Evolutionary conservation across 1,140 invertebrate species (phyloP).

Genomic region (Drosophila sucinea): DNA sequence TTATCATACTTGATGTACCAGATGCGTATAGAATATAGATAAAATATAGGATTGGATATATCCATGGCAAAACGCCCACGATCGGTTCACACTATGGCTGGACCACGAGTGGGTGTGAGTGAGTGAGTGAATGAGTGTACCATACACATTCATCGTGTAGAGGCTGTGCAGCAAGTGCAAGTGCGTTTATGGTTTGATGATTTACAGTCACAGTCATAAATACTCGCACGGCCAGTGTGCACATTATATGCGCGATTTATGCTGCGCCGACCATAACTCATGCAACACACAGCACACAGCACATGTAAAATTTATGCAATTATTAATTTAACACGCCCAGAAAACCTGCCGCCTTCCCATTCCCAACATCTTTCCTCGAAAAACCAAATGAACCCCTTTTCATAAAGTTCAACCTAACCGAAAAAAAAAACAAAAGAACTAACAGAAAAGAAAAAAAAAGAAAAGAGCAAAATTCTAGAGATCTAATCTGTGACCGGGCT

Average conservation of each 20-base stretch:
- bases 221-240: conserved; percentile 82
- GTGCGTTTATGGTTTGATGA: conserved; percentile 83
- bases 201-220: conserved; percentile 81
- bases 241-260: conserved; percentile 82
- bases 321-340: conserved; percentile 78
- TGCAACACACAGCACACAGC: conserved; percentile 61
- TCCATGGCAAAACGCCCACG: neutral
- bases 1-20: neutral
- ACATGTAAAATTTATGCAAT: conserved; percentile 83
- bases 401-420: conserved; percentile 11
- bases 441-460: neutral
- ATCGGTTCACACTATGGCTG: neutral
- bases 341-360: conserved; percentile 22
- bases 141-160: conserved; percentile 46
- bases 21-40: neutral
- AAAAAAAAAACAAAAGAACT: conserved; percentile 8
- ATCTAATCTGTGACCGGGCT: conserved; percentile 49
- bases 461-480: conserved; percentile 22
- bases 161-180: conserved; percentile 57
- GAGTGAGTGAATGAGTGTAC: neutral
- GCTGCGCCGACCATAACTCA: conserved; percentile 78
- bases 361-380: neutral
- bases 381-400: neutral
- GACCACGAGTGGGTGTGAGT: neutral
- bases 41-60: neutral